Percentiles rank a stretch among this genome's conserved stretches.
These are phyloP conservation scores for Oxyteleia sp. DNA, from an alignment of 2,888 invertebrate species.

Conservation along the genomic window DNA sequence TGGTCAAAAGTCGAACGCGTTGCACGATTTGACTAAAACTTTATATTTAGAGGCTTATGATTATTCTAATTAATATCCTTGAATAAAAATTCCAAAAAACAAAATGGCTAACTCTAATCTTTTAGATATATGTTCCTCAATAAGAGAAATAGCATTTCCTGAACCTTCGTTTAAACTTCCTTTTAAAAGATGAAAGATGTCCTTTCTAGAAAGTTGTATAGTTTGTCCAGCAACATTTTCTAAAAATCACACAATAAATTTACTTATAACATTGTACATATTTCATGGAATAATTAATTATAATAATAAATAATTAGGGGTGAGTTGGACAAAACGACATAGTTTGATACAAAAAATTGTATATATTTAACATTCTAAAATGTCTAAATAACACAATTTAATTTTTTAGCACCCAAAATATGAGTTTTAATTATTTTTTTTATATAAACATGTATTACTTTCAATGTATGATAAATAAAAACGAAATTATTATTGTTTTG, in stretches of 20 bases:
- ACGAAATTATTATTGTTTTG: conserved; percentile 1
- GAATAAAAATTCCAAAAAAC: conserved; percentile 6
- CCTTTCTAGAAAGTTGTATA: conserved; percentile 29
- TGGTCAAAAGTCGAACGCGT: conserved; percentile 8
- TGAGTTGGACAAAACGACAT: conserved; percentile 1
- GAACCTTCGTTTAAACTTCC: conserved; percentile 37
- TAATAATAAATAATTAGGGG: conserved; percentile 10
- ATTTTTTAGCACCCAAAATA: conserved; percentile 1
- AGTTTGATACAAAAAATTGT: background rate
- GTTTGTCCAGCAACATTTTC: conserved; percentile 29
- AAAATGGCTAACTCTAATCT: conserved; percentile 16
- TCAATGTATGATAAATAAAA: conserved; percentile 1
- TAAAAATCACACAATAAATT: conserved; percentile 25
- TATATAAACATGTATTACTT: conserved; percentile 1
- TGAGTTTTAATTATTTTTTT: conserved; percentile 1
- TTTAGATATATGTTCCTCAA: conserved; percentile 32
- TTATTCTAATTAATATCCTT: conserved; percentile 8
- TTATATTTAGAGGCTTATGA: conserved; percentile 8
- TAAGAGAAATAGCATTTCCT: conserved; percentile 24
- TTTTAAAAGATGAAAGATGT: conserved; percentile 33
- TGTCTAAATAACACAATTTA: conserved; percentile 1
- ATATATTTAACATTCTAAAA: conserved; percentile 1
- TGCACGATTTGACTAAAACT: conserved; percentile 2
- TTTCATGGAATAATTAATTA: conserved; percentile 22
- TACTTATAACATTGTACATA: conserved; percentile 21